Evolutionary conservation across 1,140 invertebrate species (phyloP), one percentile per base, ranked within the genome.

Genomic region (Drosophila sturtevanti): DNA sequence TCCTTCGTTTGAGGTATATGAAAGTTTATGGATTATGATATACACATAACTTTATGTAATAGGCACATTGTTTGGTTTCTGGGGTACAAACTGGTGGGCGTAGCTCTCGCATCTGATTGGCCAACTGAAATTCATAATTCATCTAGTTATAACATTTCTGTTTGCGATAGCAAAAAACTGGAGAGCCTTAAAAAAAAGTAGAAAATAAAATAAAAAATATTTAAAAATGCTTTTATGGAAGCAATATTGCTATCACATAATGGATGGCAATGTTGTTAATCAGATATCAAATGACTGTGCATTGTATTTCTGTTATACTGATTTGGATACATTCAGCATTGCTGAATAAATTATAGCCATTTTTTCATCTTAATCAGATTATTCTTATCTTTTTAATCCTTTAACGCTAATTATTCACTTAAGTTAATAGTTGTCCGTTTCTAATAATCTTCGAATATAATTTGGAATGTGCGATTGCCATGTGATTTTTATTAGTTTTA

Each of bases 11-110:
- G 27, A 27, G 27, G 11, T 64, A 72, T 67, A 65, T 68, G 66
- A 35, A 72, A 77, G 44, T 18, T 90, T 90, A 90, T 90, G 79
- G 89, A 87, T 90, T 90, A 90, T 90, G 52, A 63, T 77, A 72
- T 60, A 68, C 54, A 73, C 76, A 87, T 87, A 87, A 89, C 79
- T 80, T 87, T 69, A 89, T 87, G 84, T 76, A 82, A 87, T 67
- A 72, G 54, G 63, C 64, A 64, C 62, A 68, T 56, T 14, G 41
- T 60, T 18, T 64, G 64, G 16, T 11, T 14, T 18, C 41, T 11
- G 41, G 41, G 41, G 7, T 48, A 48, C 16, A 2, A 11, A 21
- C 1, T 48, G 41, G 68, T 74, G 54, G 73, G 77, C 38, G 34
- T 56, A 31, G 37, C 41, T 27, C 37, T 34, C 21, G 3, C 2